phyloP scores from a whole-genome alignment of 2,113 vertebrate species.

The Eulemur rufifrons region DNA sequence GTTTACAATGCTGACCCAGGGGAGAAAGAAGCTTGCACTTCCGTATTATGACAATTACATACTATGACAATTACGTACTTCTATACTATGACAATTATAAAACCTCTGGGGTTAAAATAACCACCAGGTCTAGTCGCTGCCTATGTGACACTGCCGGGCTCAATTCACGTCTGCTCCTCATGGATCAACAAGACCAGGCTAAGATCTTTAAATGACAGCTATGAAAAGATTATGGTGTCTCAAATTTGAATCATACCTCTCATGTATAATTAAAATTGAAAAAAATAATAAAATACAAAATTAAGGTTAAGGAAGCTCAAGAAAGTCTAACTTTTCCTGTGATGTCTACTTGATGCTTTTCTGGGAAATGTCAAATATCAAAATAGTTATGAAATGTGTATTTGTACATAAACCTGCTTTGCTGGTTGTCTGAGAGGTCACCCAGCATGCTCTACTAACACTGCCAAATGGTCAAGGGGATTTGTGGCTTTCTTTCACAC shows the following conservation, averaged over 20 bases:
- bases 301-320: neutral
- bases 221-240: neutral
- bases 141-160: neutral
- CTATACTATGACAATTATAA: neutral
- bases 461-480: neutral
- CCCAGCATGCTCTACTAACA: neutral
- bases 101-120: conserved; percentile 27
- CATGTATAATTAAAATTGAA: neutral
- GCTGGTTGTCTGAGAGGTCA: neutral
- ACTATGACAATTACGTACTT: no score
- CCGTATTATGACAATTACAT: neutral
- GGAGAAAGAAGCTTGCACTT: neutral
- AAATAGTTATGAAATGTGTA: neutral
- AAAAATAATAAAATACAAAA: conserved; percentile 11
- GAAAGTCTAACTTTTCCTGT: neutral
- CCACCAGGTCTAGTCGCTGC: neutral
- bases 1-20: neutral
- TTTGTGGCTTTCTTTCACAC: neutral
- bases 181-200: neutral
- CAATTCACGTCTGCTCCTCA: neutral
- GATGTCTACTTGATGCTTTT: neutral
- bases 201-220: neutral
- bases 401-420: neutral
- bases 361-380: neutral
- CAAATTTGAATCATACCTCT: neutral